Conservation (phyloP, 37 sponge, comb jelly and placozoan species). For the Hormiphora californensis region DNA sequence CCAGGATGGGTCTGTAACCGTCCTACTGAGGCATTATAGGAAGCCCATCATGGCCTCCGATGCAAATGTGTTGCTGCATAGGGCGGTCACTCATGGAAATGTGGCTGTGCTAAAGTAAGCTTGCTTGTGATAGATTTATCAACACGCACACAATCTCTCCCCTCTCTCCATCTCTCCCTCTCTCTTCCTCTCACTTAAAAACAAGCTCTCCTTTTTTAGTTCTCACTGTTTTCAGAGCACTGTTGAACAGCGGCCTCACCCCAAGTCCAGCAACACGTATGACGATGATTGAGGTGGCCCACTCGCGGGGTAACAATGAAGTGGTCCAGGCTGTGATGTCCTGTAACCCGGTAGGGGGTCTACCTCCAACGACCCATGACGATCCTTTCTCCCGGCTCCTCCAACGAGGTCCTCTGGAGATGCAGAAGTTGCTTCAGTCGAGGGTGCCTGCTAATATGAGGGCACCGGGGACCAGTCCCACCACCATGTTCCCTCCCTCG, state of each 20-base stretch:
- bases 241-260: neutral
- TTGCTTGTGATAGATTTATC: no score
- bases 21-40: neutral
- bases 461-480: no score
- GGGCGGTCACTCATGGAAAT: neutral
- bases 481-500: no score
- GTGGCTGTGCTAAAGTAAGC: slow-evolving; percentile 21
- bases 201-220: no score
- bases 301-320: neutral
- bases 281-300: neutral
- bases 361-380: neutral
- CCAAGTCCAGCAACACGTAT: neutral
- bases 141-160: no score
- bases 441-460: neutral
- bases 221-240: neutral
- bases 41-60: neutral
- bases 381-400: neutral
- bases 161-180: no score
- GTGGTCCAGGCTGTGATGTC: neutral
- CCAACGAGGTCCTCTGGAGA: slow-evolving; percentile 9
- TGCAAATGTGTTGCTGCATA: slow-evolving; percentile 4
- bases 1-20: slow-evolving; percentile 27
- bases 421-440: neutral
- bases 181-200: no score
- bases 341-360: neutral